Base-by-base conservation (phyloP, 2,113 vertebrate species). In the Coturnix japonica region DNA sequence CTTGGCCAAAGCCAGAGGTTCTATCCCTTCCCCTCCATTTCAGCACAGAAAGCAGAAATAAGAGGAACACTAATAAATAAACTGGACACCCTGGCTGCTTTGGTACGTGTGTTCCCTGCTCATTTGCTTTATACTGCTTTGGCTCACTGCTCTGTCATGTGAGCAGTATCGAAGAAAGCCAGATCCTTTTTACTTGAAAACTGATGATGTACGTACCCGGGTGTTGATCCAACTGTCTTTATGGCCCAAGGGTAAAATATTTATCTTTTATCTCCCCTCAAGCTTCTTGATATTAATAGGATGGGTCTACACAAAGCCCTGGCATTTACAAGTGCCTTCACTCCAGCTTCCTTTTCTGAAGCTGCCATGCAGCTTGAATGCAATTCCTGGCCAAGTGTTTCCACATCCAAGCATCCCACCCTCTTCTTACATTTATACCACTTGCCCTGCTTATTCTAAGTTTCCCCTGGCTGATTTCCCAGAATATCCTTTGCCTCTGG, bases 391-490 rank as follows among this genome's bases (percentile, higher is more conserved):
- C 84, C 79, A 93, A 90, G 64, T 33, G 19, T 78, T 92, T 93
- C 90, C 77, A 84, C 39, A 81, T 94, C 89, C 85, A 81, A 95
- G 53, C 75, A 94, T 95, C 89, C 85, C 80, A 39, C 92, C 89
- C 94, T 91, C 81, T 89, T 95, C 82, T 96, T 76, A 93, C 17
- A 1, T 94, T 94, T 93, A 63, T 79, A 93, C 86, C 82, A 93
- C 86, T 94, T 92, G 79, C 87, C 59, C 78, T 96, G 81, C 81
- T 96, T 95, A 76, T 82, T 94, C 8, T 87, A 88, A 95, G 92
- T 95, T 95, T 91, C 91, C 87, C 39, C 85, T 94, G 95, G 90
- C 89, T 85, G 57, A 49, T 90, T 85, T 95, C 87, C 94, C 85
- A 70, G 91, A 95, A 92, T 90, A 95, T 95, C 76, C 81, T 88